Evolutionary conservation across 2,113 vertebrate genomes (phyloP).

Genomic region (Anoplopoma fimbria): DNA sequence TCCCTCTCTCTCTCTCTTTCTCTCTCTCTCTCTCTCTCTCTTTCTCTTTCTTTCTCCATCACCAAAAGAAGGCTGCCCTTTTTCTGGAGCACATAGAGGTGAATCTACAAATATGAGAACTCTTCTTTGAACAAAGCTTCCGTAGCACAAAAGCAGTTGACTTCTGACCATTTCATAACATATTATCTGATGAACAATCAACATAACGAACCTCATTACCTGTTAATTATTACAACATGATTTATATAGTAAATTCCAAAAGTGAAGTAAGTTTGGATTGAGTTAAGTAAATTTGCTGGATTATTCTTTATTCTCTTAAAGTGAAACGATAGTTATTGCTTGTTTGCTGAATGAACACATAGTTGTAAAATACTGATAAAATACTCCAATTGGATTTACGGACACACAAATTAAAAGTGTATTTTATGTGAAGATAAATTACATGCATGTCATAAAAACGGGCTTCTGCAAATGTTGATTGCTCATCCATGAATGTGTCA

Average conservation of each 20-base stretch:
- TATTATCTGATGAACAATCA: background rate
- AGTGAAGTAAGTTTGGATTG: background rate
- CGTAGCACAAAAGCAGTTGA: background rate
- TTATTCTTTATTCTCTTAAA: background rate
- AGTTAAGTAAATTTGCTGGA: background rate
- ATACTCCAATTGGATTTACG: background rate
- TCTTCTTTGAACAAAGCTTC: background rate
- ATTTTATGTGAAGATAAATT: background rate
- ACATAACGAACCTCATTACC: background rate
- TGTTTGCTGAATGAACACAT: background rate
- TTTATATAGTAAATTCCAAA: background rate
- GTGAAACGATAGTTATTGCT: conserved; percentile 2
- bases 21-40: conserved; percentile 24
- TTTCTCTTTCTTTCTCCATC: conserved; percentile 31
- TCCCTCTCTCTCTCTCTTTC: conserved; percentile 27
- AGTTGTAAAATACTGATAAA: background rate
- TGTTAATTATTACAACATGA: background rate
- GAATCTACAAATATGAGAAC: conserved; percentile 8
- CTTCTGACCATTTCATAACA: background rate
- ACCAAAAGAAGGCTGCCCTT: conserved; percentile 33
- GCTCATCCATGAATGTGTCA: background rate
- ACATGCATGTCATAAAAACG: background rate
- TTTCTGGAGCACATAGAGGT: conserved; percentile 34
- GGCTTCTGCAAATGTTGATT: conserved; percentile 7
- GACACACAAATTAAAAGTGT: background rate